These are phyloP conservation scores for Threskiornis aethiopicus DNA, from an alignment of 2,797 vertebrate species.

Conservation along the genomic window DNA sequence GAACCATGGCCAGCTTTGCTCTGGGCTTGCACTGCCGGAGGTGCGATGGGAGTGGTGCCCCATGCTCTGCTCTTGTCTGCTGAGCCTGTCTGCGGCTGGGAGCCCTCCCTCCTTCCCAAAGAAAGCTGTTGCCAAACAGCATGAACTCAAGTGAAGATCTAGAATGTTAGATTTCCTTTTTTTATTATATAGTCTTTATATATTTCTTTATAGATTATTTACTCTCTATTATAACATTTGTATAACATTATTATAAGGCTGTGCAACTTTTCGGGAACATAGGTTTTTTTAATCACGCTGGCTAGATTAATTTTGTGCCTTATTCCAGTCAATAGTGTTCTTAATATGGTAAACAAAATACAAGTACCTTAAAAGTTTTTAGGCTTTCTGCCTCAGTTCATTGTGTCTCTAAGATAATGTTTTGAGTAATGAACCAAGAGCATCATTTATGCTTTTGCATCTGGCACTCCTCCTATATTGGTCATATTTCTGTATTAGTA, in stretches of 20 bases:
- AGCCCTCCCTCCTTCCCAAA: fast-evolving
- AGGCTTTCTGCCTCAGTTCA: not conserved
- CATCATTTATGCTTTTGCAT: not conserved
- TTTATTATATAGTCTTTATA: not conserved
- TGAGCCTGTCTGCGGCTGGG: not conserved
- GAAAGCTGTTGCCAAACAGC: not conserved
- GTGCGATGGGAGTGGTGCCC: not conserved
- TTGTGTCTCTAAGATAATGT: not conserved
- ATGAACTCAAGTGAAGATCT: not conserved
- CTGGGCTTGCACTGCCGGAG: not conserved
- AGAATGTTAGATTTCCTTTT: not conserved
- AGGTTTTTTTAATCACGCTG: not conserved
- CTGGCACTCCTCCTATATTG: not conserved
- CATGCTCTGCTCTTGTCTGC: not conserved
- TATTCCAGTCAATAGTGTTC: not conserved
- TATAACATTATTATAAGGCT: not conserved
- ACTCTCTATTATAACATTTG: not conserved
- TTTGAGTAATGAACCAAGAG: not conserved
- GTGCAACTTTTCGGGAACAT: not conserved
- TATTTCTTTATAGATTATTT: not conserved
- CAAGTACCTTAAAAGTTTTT: not conserved
- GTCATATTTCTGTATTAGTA: not conserved
- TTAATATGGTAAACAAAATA: not conserved
- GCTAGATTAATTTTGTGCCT: not conserved
- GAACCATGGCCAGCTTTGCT: not conserved